These are phyloP conservation scores for Agonopterix arenella DNA, from an alignment of 2,888 invertebrate species.

Conservation along the genomic window DNA sequence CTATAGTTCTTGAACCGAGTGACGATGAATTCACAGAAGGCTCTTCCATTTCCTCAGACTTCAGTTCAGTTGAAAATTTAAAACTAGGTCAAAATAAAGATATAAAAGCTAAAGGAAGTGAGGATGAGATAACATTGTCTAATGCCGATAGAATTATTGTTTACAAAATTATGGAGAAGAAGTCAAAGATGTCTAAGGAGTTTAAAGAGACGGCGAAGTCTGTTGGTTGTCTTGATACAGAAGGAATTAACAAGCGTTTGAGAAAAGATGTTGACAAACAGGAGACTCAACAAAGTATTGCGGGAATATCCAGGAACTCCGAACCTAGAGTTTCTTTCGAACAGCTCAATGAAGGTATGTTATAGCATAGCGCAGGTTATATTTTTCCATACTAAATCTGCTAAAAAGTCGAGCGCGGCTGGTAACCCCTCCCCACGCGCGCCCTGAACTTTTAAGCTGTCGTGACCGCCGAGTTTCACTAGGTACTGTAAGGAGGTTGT, in stretches of 20 bases:
- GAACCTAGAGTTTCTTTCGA: conserved; percentile 30
- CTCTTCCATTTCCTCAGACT: conserved; percentile 36
- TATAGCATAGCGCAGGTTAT: no score
- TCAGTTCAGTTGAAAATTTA: conserved; percentile 41
- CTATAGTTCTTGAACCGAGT: conserved; percentile 31
- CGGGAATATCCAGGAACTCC: not conserved
- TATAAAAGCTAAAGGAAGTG: conserved; percentile 10
- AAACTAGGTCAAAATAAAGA: conserved; percentile 15
- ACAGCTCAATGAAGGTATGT: conserved; percentile 43
- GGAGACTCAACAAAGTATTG: no score
- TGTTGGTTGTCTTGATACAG: conserved; percentile 24
- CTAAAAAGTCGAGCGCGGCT: no score
- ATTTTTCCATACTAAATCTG: no score
- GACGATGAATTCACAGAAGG: conserved; percentile 27
- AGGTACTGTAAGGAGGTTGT: no score
- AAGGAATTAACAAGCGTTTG: conserved; percentile 1
- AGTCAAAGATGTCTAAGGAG: conserved; percentile 23
- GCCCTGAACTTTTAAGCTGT: no score
- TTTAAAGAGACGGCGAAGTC: conserved; percentile 37
- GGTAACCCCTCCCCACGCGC: no score
- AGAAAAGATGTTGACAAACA: no score
- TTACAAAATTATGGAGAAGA: conserved; percentile 56
- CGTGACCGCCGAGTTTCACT: no score
- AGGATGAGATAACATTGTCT: conserved; percentile 21
- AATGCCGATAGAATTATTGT: conserved; percentile 62